These are phyloP conservation scores for Rhincodon typus DNA, from an alignment of 2,797 vertebrate species.

Conservation along the genomic window DNA sequence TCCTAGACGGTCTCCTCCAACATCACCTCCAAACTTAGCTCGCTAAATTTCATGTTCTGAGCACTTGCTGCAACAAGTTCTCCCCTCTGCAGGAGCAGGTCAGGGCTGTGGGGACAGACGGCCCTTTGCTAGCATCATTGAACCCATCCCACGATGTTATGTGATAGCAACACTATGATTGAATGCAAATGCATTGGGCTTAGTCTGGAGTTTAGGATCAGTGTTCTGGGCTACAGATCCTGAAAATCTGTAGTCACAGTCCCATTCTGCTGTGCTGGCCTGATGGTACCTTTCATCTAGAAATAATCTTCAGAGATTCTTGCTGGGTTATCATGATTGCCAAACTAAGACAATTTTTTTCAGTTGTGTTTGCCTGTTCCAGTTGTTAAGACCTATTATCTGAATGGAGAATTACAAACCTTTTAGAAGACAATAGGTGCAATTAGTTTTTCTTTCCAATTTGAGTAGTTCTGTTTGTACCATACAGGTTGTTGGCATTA, in stretches of 20 bases:
- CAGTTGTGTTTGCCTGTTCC: neutral
- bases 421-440: neutral
- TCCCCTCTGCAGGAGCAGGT: neutral
- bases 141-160: neutral
- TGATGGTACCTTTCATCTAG: neutral
- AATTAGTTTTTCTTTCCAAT: neutral
- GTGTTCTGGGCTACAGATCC: neutral
- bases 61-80: neutral
- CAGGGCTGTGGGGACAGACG: too few species aligned
- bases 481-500: neutral
- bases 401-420: neutral
- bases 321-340: neutral
- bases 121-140: neutral
- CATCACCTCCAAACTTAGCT: too few species aligned
- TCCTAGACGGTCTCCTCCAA: too few species aligned
- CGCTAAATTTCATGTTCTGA: too few species aligned
- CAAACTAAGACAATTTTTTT: neutral
- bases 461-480: neutral
- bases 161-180: neutral
- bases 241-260: neutral
- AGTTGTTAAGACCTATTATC: neutral
- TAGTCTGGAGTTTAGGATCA: neutral
- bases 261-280: neutral
- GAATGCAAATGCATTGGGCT: neutral
- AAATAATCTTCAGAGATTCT: neutral